A percentile compares a stretch with the other conserved stretches of the same genome.
These are phyloP conservation scores for Etheostoma perlongum DNA, from an alignment of 2,797 vertebrate genomes.

Conservation along the genomic window DNA sequence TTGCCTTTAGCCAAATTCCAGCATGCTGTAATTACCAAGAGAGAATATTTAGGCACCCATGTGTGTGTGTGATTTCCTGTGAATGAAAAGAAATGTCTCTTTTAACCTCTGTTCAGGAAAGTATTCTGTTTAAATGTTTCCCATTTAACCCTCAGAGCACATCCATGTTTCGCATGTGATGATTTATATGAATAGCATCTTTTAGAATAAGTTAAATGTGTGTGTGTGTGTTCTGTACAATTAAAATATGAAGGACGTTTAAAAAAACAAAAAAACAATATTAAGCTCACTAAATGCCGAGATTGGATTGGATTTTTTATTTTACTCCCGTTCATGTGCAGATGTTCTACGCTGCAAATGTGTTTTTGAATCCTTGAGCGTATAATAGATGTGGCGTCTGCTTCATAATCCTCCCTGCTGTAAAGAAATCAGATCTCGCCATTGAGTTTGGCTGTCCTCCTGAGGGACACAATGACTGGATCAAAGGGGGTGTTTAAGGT, in stretches of 20 bases:
- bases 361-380: slow-evolving; percentile 67
- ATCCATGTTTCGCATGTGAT: slow-evolving; percentile 22
- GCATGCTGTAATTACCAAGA: slow-evolving; percentile 67
- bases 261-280: slow-evolving; percentile 36
- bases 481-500: slow-evolving; percentile 86
- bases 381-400: slow-evolving; percentile 72
- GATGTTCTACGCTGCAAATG: slow-evolving; percentile 66
- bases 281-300: slow-evolving; percentile 24
- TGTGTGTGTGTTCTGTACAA: slow-evolving; percentile 34
- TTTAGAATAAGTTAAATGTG: slow-evolving; percentile 33
- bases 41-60: slow-evolving; percentile 53
- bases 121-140: slow-evolving; percentile 37
- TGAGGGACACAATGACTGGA: slow-evolving; percentile 84
- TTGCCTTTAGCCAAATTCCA: slow-evolving; percentile 73
- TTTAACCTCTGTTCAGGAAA: slow-evolving; percentile 48
- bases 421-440: slow-evolving; percentile 81
- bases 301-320: slow-evolving; percentile 33
- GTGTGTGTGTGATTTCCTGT: slow-evolving; percentile 50
- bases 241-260: slow-evolving; percentile 54
- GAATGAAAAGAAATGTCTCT: slow-evolving; percentile 51
- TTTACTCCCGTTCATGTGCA: slow-evolving; percentile 43
- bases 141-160: slow-evolving; percentile 38
- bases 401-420: slow-evolving; percentile 76
- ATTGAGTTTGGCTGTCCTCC: slow-evolving; percentile 83
- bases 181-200: slow-evolving; percentile 32